Base-by-base conservation (phyloP, 2,888 invertebrate genomes). In the Volucella bombylans region DNA sequence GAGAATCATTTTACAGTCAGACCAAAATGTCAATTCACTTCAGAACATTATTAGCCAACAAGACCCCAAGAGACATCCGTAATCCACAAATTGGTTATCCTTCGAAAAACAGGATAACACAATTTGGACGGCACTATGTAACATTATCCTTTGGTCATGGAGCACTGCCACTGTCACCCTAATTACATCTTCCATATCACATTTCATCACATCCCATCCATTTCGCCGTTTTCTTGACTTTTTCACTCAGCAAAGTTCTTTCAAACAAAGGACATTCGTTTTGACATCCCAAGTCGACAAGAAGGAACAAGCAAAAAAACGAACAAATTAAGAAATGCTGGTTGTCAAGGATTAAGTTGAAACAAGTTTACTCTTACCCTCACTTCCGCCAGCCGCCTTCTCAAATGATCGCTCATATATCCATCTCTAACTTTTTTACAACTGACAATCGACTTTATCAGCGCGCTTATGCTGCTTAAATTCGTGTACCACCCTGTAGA, bases 321-420 rank as follows among this genome's bases (percentile, higher is more conserved):
- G 31, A 61, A 73, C 54, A 57, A 69, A 76, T 69, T 57, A 76
- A 61, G 49, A 50, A 11, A 59, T 74, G 65, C 76, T 62, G 71
- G 59, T 71, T 76, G 82, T 82, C 71, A 76, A 18, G 71, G 54
- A 77, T 67, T 77, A 71, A 77, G 69, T 72, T 71, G 49, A 68
- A 80, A 54, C 14, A 74, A 71, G 74, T 83, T 80, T 76, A 76
- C 80, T 76, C 71, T 74, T 67, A 76, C 80, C 80, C 64, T 61
- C 77, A 54, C 55, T 80, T 55, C 72, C 31, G 6, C 31, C 6
- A 31, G 6, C 31, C 31, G 31, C 6, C 31, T 31, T 31, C 31
- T 31, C 31, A 31, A 31, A 31, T 31, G 31, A 31, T 31, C 31
- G 31, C 31, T 31, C 6, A 31, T 82, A 73, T 82, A 64, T 65